Percentiles rank a stretch among this genome's conserved stretches.
Conservation (phyloP, 2,888 invertebrate genomes). For the Emmelina monodactyla region DNA sequence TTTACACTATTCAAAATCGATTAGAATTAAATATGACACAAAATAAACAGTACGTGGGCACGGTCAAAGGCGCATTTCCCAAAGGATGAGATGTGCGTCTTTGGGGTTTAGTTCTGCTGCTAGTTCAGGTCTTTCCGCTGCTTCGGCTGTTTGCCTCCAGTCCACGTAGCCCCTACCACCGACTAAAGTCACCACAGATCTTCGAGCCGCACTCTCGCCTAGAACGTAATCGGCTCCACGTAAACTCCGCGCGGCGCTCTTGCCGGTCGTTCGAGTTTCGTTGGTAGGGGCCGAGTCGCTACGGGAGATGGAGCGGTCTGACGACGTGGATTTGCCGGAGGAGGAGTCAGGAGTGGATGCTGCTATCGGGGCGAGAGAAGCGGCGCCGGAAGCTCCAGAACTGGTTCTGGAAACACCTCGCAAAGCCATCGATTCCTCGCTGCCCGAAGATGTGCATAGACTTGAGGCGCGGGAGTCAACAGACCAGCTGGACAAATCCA, state of each 20-base stretch:
- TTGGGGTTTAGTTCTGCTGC: conserved; percentile 77
- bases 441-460: conserved; percentile 84
- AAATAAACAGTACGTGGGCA: conserved; percentile 19
- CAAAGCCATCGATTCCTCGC: conserved; percentile 82
- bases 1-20: conserved; percentile 25
- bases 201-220: conserved; percentile 59
- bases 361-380: conserved; percentile 62
- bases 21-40: conserved; percentile 35
- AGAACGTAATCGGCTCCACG: conserved; percentile 50
- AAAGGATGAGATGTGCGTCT: conserved; percentile 88
- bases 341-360: conserved; percentile 51
- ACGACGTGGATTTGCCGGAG: conserved; percentile 44
- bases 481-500: conserved; percentile 88
- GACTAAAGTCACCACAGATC: conserved; percentile 85
- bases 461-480: conserved; percentile 86
- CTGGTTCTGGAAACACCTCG: conserved; percentile 78
- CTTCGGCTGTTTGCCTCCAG: conserved; percentile 79
- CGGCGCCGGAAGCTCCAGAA: conserved; percentile 75
- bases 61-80: conserved; percentile 73
- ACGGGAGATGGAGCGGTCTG: conserved; percentile 43
- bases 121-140: conserved; percentile 60
- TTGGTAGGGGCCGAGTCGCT: conserved; percentile 32
- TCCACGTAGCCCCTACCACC: conserved; percentile 90
- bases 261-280: conserved; percentile 22
- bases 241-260: conserved; percentile 42